A percentile compares a stretch with the other conserved stretches of the same genome.
Conservation (phyloP, 2,113 vertebrate species). For the Tetrax tetrax region DNA sequence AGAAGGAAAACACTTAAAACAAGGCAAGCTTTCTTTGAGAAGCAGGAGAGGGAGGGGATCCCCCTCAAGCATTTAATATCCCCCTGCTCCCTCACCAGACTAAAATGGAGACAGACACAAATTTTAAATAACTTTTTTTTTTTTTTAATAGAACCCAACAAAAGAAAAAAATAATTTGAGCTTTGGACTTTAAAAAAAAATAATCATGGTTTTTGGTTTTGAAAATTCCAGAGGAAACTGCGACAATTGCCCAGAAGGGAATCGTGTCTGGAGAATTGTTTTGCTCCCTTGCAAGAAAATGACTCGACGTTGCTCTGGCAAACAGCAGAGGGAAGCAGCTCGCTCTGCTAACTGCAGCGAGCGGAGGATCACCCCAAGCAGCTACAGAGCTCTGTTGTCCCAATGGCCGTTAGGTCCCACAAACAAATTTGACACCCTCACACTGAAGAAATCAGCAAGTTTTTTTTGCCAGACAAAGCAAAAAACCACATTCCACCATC, state of each 20-base stretch:
- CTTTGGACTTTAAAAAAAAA: neutral
- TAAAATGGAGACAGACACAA: neutral
- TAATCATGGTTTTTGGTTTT: accelerated
- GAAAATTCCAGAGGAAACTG: neutral
- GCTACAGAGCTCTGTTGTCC: neutral
- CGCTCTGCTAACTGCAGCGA: neutral
- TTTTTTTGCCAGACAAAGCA: neutral
- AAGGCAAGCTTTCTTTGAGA: constrained; percentile 31
- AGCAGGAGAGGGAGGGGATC: neutral
- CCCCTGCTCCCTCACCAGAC: neutral
- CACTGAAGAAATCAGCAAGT: neutral
- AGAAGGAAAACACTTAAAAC: constrained; percentile 17
- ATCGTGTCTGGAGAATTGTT: accelerated
- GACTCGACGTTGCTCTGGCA: neutral
- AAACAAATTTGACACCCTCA: accelerated
- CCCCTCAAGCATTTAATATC: neutral
- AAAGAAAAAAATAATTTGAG: neutral
- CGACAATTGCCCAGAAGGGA: neutral
- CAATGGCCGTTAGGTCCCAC: neutral
- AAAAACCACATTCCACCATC: neutral
- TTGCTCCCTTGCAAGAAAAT: neutral
- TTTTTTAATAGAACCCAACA: neutral
- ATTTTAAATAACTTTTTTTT: neutral
- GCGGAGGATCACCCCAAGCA: accelerated
- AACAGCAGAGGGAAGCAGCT: neutral